Conservation (phyloP, 2,888 invertebrate genomes). For the Heliconius erato region DNA sequence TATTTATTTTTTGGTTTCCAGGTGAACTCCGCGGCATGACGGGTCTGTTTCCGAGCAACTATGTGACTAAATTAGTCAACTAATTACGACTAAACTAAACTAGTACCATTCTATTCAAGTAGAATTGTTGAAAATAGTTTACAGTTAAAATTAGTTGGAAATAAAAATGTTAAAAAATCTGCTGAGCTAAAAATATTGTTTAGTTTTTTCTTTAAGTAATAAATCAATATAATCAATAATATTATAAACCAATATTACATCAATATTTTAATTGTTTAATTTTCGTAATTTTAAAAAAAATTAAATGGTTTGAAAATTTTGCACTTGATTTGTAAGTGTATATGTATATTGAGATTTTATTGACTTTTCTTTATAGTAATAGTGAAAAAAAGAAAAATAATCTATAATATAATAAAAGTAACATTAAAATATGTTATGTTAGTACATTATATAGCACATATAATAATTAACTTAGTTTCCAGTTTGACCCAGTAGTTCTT, state of each 20-base stretch:
- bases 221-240: too few species aligned
- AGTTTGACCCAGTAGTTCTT: too few species aligned
- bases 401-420: background rate
- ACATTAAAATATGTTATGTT: background rate
- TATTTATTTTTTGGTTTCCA: conserved; percentile 58
- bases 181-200: background rate
- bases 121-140: conserved; percentile 2
- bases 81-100: conserved; percentile 55
- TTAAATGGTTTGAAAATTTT: too few species aligned
- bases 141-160: background rate
- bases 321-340: background rate
- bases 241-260: too few species aligned
- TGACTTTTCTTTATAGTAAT: background rate
- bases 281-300: too few species aligned
- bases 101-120: background rate
- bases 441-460: background rate
- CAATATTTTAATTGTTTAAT: too few species aligned
- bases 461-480: background rate
- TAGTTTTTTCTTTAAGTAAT: background rate
- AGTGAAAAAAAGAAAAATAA: background rate
- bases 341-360: background rate
- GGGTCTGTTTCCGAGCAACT: conserved; percentile 98
- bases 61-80: conserved; percentile 88
- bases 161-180: background rate
- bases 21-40: conserved; percentile 95